These are phyloP conservation scores for Rotaria magnacalcarata DNA, from an alignment of 2,888 invertebrate genomes.

Conservation along the genomic window DNA sequence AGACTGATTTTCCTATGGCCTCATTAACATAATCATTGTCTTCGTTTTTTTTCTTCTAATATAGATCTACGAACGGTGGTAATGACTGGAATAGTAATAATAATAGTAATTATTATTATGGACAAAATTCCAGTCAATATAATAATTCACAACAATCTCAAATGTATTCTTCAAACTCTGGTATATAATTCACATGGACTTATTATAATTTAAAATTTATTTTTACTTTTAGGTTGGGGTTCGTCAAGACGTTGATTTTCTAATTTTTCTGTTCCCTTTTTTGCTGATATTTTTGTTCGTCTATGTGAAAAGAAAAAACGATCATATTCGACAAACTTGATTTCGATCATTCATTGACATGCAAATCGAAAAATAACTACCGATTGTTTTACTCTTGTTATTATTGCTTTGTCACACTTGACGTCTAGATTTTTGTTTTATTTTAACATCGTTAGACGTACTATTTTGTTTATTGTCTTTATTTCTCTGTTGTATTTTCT, in stretches of 20 bases:
- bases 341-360: background rate
- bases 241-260: background rate
- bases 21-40: too few relatives aligned
- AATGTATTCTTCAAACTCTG: background rate
- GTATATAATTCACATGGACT: background rate
- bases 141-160: background rate
- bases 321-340: background rate
- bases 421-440: background rate
- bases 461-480: background rate
- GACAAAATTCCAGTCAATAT: background rate
- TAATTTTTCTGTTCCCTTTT: background rate
- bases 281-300: background rate
- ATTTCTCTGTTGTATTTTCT: background rate
- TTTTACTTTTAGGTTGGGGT: background rate
- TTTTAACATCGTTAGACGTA: background rate
- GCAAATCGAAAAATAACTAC: too few relatives aligned
- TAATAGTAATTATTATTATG: background rate
- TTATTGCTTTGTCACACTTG: background rate
- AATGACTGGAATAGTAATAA: background rate
- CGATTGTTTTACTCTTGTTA: background rate
- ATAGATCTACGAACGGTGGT: background rate
- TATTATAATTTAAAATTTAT: too few relatives aligned
- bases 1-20: too few relatives aligned
- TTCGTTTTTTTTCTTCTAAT: background rate
- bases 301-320: background rate